A percentile compares a stretch with the other conserved stretches of the same genome.
Conservation (phyloP, 2,888 invertebrate species). For the Drosophila anomelani region DNA sequence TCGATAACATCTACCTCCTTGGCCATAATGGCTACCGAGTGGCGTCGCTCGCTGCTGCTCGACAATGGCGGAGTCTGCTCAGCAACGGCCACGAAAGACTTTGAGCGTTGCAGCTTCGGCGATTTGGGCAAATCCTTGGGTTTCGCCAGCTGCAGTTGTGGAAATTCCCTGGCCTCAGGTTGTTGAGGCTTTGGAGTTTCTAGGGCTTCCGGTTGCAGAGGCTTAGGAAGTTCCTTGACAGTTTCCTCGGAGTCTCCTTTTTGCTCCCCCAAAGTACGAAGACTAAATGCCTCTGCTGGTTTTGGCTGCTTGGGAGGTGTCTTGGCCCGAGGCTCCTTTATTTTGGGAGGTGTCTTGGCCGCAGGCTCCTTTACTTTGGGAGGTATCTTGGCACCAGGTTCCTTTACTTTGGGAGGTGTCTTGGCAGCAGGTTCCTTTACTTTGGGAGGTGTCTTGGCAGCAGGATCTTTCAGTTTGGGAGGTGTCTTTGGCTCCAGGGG, state of each 20-base stretch:
- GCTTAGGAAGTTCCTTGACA: neutral
- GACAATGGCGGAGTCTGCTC: neutral
- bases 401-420: neutral
- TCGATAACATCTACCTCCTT: constrained; percentile 67
- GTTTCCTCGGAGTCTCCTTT: neutral
- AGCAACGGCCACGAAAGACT: constrained; percentile 54
- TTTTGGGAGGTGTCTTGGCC: neutral
- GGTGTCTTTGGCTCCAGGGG: neutral
- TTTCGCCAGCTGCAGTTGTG: neutral
- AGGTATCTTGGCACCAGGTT: neutral
- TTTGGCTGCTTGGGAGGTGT: neutral
- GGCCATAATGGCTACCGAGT: constrained; percentile 70
- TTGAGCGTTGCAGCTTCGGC: constrained; percentile 62
- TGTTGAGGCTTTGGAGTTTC: neutral
- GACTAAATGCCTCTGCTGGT: neutral
- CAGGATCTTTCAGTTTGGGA: neutral
- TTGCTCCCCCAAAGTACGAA: too few relatives aligned
- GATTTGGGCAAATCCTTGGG: constrained; percentile 1
- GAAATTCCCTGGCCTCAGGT: neutral
- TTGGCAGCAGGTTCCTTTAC: neutral
- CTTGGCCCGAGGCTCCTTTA: neutral
- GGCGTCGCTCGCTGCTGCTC: constrained; percentile 50
- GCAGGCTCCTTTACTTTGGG: neutral
- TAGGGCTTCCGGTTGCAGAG: neutral
- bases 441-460: neutral